A percentile compares a stretch with the other conserved stretches of the same genome.
These are phyloP conservation scores for Ciconia boyciana DNA, from an alignment of 2,113 vertebrate genomes.

Conservation along the genomic window DNA sequence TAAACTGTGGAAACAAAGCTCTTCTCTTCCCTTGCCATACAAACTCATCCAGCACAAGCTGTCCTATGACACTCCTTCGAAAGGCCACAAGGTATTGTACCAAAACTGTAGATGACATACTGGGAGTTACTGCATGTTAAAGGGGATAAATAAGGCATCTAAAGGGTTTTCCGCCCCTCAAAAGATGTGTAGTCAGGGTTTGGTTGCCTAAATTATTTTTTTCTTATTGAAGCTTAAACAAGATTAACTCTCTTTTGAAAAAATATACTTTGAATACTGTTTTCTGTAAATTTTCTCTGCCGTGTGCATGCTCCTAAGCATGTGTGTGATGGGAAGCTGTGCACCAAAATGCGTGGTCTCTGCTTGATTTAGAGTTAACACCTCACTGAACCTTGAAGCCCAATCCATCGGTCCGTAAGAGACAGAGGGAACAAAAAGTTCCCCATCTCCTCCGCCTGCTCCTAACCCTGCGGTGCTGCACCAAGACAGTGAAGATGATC, in stretches of 20 bases:
- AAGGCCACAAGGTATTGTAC: background rate
- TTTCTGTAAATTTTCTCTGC: background rate
- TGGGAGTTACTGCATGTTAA: background rate
- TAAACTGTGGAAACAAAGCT: background rate
- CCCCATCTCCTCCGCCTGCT: background rate
- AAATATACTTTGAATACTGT: background rate
- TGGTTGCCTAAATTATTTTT: background rate
- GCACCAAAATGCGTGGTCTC: background rate
- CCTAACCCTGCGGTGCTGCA: background rate
- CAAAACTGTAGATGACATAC: background rate
- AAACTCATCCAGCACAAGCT: background rate
- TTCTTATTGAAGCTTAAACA: background rate
- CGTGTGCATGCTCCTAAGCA: background rate
- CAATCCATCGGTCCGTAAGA: rapidly evolving
- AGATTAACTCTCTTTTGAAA: background rate
- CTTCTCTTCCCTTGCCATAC: background rate
- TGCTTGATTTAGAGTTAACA: background rate
- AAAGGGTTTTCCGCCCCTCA: background rate
- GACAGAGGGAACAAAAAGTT: background rate
- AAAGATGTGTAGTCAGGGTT: background rate
- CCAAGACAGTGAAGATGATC: conserved; percentile 27
- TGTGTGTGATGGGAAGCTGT: background rate
- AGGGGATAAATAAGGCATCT: background rate
- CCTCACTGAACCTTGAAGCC: background rate
- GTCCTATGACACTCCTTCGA: background rate